These are phyloP conservation scores for Leptinotarsa tumamoca DNA, from an alignment of 2,888 invertebrate species.

Conservation along the genomic window DNA sequence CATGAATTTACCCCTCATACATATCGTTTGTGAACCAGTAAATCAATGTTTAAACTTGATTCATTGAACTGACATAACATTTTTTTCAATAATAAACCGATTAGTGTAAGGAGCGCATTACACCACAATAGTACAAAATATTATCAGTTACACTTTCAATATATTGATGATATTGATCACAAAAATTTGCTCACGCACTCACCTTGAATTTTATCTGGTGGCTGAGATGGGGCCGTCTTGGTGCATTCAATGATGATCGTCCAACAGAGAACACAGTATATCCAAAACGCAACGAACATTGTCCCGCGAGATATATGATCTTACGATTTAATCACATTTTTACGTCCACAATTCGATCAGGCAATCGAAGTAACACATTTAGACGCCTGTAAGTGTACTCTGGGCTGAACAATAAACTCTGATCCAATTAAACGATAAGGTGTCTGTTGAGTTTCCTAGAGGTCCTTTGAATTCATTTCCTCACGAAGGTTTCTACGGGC, in stretches of 20 bases:
- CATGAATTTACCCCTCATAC: too few relatives aligned
- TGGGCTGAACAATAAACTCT: conserved; percentile 21
- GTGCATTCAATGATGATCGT: conserved; percentile 34
- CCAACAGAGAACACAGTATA: conserved; percentile 36
- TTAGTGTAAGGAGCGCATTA: too few relatives aligned
- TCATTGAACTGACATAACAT: too few relatives aligned
- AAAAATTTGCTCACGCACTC: not conserved
- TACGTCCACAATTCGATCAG: conserved; percentile 23
- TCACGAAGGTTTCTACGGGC: not conserved
- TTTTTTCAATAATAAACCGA: too few relatives aligned
- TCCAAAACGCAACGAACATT: conserved; percentile 33
- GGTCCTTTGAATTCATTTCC: conserved; percentile 31
- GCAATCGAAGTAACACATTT: conserved; percentile 26
- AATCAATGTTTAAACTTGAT: too few relatives aligned
- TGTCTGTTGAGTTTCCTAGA: conserved; percentile 28
- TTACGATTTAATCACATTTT: conserved; percentile 32
- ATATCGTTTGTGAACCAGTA: too few relatives aligned
- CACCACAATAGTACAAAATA: too few relatives aligned
- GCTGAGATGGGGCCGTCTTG: conserved; percentile 31
- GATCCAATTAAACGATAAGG: conserved; percentile 30
- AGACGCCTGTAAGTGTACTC: conserved; percentile 18
- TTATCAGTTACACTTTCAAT: too few relatives aligned
- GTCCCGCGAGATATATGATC: conserved; percentile 13
- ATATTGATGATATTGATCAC: too few relatives aligned
- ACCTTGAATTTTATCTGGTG: conserved; percentile 38